Evolutionary conservation across 2,797 vertebrate genomes (phyloP).

Genomic region (Sus cebifrons): DNA sequence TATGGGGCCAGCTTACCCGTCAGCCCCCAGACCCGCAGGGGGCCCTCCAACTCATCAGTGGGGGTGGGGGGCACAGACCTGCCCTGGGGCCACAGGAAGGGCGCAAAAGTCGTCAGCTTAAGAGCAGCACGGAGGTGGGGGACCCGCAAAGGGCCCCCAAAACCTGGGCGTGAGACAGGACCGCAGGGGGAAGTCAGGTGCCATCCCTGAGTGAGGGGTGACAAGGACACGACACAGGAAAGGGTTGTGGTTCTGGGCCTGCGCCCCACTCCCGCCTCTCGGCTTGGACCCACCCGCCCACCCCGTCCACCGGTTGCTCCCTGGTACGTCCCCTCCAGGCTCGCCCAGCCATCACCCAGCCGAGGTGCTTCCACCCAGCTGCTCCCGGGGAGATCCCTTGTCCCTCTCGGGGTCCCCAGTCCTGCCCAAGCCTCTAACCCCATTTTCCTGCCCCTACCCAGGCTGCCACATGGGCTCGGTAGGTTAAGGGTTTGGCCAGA

Average conservation of each 20-base stretch:
- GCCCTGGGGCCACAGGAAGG: neutral
- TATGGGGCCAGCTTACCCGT: too few relatives aligned
- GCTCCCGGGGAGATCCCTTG: neutral
- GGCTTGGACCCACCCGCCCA: neutral
- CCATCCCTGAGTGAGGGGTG: neutral
- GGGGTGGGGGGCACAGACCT: neutral
- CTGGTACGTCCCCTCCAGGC: neutral
- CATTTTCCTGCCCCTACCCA: rapidly evolving
- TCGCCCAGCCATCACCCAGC: neutral
- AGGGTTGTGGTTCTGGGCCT: rapidly evolving
- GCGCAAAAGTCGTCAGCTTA: neutral
- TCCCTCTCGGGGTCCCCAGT: neutral
- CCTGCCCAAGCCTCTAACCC: neutral
- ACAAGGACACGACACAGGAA: rapidly evolving
- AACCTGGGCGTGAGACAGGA: neutral
- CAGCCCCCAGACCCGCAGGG: too few relatives aligned
- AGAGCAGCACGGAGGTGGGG: neutral
- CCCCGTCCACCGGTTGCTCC: neutral
- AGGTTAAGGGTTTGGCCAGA: rapidly evolving
- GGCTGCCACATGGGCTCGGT: neutral
- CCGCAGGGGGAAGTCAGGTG: too few relatives aligned
- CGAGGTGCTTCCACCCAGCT: rapidly evolving
- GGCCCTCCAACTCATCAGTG: neutral
- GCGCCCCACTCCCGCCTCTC: neutral
- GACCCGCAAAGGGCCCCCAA: neutral